phyloP scores from a whole-genome alignment of 23 tunicate genomes.

The Styela clava region DNA sequence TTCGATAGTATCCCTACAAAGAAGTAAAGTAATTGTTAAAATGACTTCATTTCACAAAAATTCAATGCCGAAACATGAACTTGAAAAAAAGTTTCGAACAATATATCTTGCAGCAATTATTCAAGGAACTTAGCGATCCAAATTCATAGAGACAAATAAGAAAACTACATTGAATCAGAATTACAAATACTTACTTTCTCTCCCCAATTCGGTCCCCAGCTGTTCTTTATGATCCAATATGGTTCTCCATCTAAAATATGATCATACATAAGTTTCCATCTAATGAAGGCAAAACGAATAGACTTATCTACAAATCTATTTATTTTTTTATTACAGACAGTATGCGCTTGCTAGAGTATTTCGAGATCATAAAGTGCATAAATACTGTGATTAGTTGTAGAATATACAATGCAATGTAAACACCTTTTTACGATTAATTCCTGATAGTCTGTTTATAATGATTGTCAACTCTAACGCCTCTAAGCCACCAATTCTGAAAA shows the following conservation, averaged over 20 bases:
- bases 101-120: background rate
- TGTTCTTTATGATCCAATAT: slow-evolving; percentile 95
- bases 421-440: too few relatives aligned
- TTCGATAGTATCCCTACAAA: slow-evolving; percentile 90
- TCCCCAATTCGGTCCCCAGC: slow-evolving; percentile 98
- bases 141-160: too few relatives aligned
- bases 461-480: too few relatives aligned
- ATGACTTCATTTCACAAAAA: background rate
- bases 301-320: too few relatives aligned
- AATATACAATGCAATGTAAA: too few relatives aligned
- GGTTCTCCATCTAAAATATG: slow-evolving; percentile 65
- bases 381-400: too few relatives aligned
- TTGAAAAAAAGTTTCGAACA: background rate
- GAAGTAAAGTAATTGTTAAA: slow-evolving; percentile 5
- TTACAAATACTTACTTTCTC: slow-evolving; percentile 96
- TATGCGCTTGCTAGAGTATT: too few relatives aligned
- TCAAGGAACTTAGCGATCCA: background rate
- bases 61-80: background rate
- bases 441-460: too few relatives aligned
- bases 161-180: too few relatives aligned
- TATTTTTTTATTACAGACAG: too few relatives aligned
- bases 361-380: too few relatives aligned
- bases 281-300: background rate
- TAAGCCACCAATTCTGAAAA: too few relatives aligned
- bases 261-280: background rate